Conservation (phyloP, 2,113 vertebrate genomes). For the Chaetodon auriga region DNA sequence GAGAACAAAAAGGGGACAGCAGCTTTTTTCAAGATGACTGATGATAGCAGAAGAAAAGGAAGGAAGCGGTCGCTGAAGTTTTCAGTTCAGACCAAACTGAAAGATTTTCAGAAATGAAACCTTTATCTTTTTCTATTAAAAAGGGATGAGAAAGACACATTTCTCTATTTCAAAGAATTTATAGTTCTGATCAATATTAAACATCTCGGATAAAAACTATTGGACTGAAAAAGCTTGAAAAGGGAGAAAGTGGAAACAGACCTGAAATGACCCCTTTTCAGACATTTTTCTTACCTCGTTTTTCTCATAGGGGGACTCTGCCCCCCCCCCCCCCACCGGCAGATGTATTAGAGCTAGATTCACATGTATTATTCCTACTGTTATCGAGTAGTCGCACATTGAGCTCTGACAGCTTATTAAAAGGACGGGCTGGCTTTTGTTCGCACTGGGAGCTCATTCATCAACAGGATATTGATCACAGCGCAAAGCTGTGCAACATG, state of each 20-base stretch:
- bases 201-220: background rate
- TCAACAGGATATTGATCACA: slow-evolving; percentile 11
- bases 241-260: background rate
- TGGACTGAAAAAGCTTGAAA: background rate
- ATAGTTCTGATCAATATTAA: background rate
- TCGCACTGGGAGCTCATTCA: slow-evolving; percentile 3
- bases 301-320: background rate
- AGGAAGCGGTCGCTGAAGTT: background rate
- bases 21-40: background rate
- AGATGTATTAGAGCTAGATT: background rate
- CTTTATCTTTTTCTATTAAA: background rate
- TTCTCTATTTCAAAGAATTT: background rate
- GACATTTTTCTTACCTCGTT: background rate
- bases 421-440: slow-evolving; percentile 7
- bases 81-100: background rate
- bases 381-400: background rate
- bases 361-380: background rate
- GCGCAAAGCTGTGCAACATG: background rate
- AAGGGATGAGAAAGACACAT: too few species aligned
- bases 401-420: slow-evolving; percentile 21
- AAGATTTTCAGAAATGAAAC: background rate
- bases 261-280: background rate
- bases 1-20: background rate
- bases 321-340: background rate
- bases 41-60: background rate